Evolutionary conservation across 2,888 invertebrate species (phyloP).

Genomic region (Agonum fuliginosum): DNA sequence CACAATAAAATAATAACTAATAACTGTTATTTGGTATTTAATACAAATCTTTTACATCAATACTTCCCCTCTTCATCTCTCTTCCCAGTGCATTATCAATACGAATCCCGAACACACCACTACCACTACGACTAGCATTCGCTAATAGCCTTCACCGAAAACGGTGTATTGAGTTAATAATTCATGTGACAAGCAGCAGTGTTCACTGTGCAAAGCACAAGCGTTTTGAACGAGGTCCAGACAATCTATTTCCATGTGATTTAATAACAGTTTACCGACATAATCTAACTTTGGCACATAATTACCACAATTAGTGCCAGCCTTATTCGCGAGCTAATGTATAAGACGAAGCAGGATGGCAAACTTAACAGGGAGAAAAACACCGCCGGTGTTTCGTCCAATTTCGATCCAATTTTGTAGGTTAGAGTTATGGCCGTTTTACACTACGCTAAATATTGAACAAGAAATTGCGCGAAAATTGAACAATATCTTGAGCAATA

Average conservation of each 20-base stretch:
- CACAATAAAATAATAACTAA: no score
- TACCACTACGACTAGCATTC: background rate
- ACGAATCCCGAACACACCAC: background rate
- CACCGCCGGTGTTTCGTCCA: no score
- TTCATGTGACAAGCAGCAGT: conserved; percentile 40
- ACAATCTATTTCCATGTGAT: conserved; percentile 45
- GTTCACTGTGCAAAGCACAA: conserved; percentile 35
- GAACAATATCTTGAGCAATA: no score
- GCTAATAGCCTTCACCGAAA: conserved; percentile 14
- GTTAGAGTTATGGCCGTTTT: no score
- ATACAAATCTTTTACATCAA: no score
- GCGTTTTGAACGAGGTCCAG: conserved; percentile 33
- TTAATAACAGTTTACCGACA: conserved; percentile 50
- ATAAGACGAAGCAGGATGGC: conserved; percentile 24
- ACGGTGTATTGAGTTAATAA: conserved; percentile 40
- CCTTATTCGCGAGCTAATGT: conserved; percentile 40
- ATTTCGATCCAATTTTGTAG: no score
- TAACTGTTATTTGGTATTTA: no score
- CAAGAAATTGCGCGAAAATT: no score
- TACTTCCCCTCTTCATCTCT: no score
- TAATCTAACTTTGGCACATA: conserved; percentile 49
- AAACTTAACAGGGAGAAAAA: conserved; percentile 26
- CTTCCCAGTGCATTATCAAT: no score
- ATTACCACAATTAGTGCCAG: conserved; percentile 45
- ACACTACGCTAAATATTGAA: no score